Evolutionary conservation across 2,888 invertebrate species (phyloP), one percentile per base, ranked within the genome.

Genomic region (Noctua fimbriata): DNA sequence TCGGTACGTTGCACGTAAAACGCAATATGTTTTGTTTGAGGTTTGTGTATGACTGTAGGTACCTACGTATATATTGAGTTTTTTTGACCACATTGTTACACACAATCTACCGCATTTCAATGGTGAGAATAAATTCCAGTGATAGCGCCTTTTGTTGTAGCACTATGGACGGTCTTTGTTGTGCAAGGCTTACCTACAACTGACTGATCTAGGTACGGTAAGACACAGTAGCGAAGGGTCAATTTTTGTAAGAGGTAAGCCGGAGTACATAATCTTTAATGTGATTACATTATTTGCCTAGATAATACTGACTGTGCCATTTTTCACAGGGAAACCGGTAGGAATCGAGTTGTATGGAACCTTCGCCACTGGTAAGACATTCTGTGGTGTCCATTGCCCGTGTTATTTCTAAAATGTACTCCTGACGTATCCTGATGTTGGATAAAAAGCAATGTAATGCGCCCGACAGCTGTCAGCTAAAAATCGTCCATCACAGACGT

Each of bases 401-500:
- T 21, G 49, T 21, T 24, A n/a, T 21, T 65, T 44, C n/a, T 24
- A 32, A 41, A 32, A 74, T 24, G 47, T 24, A 21, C 18, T 52
- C 28, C 16, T 5, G n/a, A 14, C 6, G 49, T 32, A 32, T 24
- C 16, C 24, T 60, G 32, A n/a, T 12, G 14, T 41, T 36, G 21
- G 41, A 28, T 18, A 24, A 49, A 73, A 24, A 21, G n/a, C 16
- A 47, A 44, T 16, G 52, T 36, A 28, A 73, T 36, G 41, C 7
- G 14, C 16, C 44, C 32, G 76, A 41, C 69, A 69, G 63, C 65
- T 78, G 55, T 41, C 84, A 66, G 55, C 41, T 44, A 84, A 28
- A 70, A 41, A 65, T 69, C 65, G 66, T 81, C 32, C 32, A 65
- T 83, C 36, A 18, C 84, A 83, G 80, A 80, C 75, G 44, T 47